Evolutionary conservation across 37 sponge, comb jelly and placozoan genomes (phyloP), one percentile per base, ranked within the genome.

Genomic region (Tethya wilhelma): DNA sequence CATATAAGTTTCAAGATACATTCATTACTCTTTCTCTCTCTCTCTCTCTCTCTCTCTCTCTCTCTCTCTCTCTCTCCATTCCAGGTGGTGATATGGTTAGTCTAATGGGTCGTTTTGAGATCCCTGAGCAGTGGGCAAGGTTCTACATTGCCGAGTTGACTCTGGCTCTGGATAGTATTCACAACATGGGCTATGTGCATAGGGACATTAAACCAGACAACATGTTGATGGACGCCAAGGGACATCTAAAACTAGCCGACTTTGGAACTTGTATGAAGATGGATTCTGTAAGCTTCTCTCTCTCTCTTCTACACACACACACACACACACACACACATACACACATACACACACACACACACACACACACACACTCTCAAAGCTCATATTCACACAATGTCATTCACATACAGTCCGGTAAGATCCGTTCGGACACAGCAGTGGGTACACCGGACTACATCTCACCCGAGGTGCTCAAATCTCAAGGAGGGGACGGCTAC

Each of bases 371-470:
- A n/a, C n/a, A n/a, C n/a, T n/a, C n/a, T n/a, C n/a, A n/a, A n/a
- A n/a, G n/a, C n/a, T n/a, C n/a, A n/a, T 29, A 6, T 59, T 29
- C 62, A 59, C 44, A 2, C 42, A 8, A 58, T 36, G 39, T 26
- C 44, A 44, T 37, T 37, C 53, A 31, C 40, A 55, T 75, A 0
- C 64, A 96, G 97, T 38, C 79, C 55, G 99, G 99, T 0, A 84
- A 82, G 67, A 88, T 98, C 6, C 66, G 90, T 53, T 91, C 89
- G 19, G 95, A 94, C 73, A 96, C 93, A 36, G 99, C 99, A 4
- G 97, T 98, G 37, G 99, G 99, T 31, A 98, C 99, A 2, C 99
- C 99, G 0, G 99, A 98, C 87, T 98, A 98, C 82, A 98, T 98
- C 43, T 89, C 93, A 33, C 99, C 99, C 1, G 99, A 98, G 94